Base-by-base conservation (phyloP, 2,113 vertebrate species). In the Sinosuthora webbiana region DNA sequence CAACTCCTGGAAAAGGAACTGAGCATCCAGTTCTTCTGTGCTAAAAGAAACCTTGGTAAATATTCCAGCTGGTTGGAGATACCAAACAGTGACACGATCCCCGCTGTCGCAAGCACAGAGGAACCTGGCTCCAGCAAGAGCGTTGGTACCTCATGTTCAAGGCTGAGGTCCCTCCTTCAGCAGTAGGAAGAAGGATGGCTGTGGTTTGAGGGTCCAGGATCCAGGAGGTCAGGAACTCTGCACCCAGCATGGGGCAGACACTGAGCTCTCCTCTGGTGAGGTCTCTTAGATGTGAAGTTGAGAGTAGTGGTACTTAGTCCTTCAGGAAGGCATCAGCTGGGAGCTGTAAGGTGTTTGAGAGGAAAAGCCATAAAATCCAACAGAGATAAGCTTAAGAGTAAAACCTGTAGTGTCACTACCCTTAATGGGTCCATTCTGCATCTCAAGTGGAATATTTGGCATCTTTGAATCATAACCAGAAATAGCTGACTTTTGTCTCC, bases 221-320 rank as follows among this genome's bases (percentile, higher is more conserved):
- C 8, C 31, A 52, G 53, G 44, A 63, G 37, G 39, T 53, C 45
- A 67, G 25, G 53, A 92, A 8, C 10, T 73, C 41, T 85, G 37
- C 21, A 68, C 19, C 21, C 11, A 39, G 24, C 18, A 5, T 0
- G 0, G 31, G 5, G 23, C 50, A 83, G 71, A n/a, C 3, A 1
- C 60, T 73, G 71, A 56, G 8, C 9, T 80, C 20, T 73, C 16
- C 35, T 60, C 73, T 74, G 31, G 16, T n/a, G 47, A 39, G 10
- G 4, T 70, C 33, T 78, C 52, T 52, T 25, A 28, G 14, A 27
- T 19, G 17, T 28, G 60, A 52, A 71, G 30, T 27, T 76, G 65
- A 55, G 62, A 84, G 44, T 4, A 64, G 15, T 2, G 2, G 25
- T 65, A 67, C 24, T 79, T 53, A 28, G 1, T 8, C 8, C 22